Evolutionary conservation across 2,888 invertebrate species (phyloP).

Genomic region (Hirtodrosophila confusa): DNA sequence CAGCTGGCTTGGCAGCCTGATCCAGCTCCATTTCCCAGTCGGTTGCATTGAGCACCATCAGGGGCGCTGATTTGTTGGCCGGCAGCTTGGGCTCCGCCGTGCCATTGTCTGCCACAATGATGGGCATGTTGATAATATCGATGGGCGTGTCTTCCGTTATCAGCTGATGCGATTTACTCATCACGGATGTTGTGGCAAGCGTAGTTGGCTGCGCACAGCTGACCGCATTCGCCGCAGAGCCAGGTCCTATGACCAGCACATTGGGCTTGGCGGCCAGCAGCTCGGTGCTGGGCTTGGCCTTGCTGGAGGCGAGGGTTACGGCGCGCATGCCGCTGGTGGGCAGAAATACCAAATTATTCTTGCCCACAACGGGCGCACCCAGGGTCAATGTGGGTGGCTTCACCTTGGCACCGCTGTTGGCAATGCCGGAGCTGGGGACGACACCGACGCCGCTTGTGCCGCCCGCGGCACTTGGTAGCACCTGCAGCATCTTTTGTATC

Average conservation of each 20-base stretch:
- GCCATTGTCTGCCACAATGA: slow-evolving; percentile 80
- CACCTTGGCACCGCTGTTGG: slow-evolving; percentile 46
- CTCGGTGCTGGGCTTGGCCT: slow-evolving; percentile 41
- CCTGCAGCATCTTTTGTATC: slow-evolving; percentile 82
- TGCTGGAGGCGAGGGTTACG: slow-evolving; percentile 61
- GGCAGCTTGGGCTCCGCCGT: slow-evolving; percentile 39
- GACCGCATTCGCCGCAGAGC: slow-evolving; percentile 34
- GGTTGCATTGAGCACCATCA: slow-evolving; percentile 81
- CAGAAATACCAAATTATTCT: slow-evolving; percentile 82
- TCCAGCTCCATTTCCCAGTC: slow-evolving; percentile 88
- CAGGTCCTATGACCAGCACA: slow-evolving; percentile 75
- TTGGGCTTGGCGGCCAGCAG: slow-evolving; percentile 65
- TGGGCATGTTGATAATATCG: slow-evolving; percentile 83
- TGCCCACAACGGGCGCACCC: slow-evolving; percentile 60
- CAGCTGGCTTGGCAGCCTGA: slow-evolving; percentile 82
- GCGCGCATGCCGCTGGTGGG: slow-evolving; percentile 72
- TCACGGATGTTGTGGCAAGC: slow-evolving; percentile 28
- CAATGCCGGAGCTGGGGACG: slow-evolving; percentile 26
- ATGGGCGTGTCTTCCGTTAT: slow-evolving; percentile 87
- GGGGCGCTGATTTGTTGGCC: slow-evolving; percentile 32
- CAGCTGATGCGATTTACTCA: slow-evolving; percentile 70
- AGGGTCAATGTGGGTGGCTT: slow-evolving; percentile 68
- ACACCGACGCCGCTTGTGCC: slow-evolving; percentile 9
- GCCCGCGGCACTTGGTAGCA: slow-evolving; percentile 54
- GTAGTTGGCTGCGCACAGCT: slow-evolving; percentile 24